Evolutionary conservation across 2,888 invertebrate species (phyloP), one percentile per base, ranked within the genome.

Genomic region (Blomia tropicalis): DNA sequence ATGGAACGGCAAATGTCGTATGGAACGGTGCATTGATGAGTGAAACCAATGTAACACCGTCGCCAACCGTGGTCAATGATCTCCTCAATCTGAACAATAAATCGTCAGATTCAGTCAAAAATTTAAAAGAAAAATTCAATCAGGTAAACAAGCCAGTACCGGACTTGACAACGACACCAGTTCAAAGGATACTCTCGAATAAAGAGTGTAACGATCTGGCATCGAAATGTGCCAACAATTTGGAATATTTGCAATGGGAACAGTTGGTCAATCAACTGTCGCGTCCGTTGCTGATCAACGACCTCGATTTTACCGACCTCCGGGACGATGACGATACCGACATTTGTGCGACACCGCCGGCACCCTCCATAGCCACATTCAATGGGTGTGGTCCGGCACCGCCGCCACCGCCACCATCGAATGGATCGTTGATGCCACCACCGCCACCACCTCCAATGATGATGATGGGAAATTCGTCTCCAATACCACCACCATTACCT

Each of bases 221-320:
- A 19, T 60, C 31, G 29, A 56, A 56, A 25, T 4, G 17, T 25
- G 14, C 56, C 29, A 61, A 44, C 32, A 54, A 56, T 27, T 27
- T 31, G 81, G 32, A 88, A 88, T 74, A 86, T 90, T 75, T 93
- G 1, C 88, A 92, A 71, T 96, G 96, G 95, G 93, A 95, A 71
- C 87, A 89, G 71, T 75, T 95, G 66, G 83, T 85, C 59, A 82
- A 83, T 43, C 83, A 82, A 66, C 77, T 86, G 69, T 79, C 82
- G 77, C 85, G 66, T n/a, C 74, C 76, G 2, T 82, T 86, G 67
- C 79, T 91, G 56, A 77, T 80, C 66, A 91, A 93, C 73, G 95
- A 96, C 75, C 79, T 96, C 71, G 96, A 98, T 75, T 98, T 98
- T 75, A 90, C 90, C 14, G 95, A 96, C 75, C 78, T 98, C 60